phyloP scores from a whole-genome alignment of 2,888 invertebrate species.

The Sesamia inferens region DNA sequence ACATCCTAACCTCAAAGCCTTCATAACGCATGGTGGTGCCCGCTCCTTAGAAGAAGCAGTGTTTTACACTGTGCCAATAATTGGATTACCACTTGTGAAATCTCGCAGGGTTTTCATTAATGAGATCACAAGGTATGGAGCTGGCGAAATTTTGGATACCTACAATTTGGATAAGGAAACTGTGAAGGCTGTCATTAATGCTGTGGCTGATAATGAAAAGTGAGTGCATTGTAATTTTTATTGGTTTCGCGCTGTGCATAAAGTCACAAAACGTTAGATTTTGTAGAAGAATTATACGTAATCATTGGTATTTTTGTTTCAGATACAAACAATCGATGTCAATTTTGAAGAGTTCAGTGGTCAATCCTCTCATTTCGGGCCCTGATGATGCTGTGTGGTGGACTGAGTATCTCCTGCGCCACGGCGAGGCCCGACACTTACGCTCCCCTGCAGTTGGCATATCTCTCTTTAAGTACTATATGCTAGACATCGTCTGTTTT shows the following conservation, averaged over 20 bases:
- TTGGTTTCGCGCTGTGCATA: too few species aligned
- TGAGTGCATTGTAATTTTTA: conserved; percentile 64
- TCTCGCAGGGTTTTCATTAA: conserved; percentile 81
- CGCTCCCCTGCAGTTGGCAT: conserved; percentile 82
- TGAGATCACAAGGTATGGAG: conserved; percentile 79
- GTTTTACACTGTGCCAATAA: conserved; percentile 82
- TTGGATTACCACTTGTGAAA: conserved; percentile 81
- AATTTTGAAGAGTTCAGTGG: conserved; percentile 72
- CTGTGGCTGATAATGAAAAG: conserved; percentile 76
- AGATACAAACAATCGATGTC: conserved; percentile 81
- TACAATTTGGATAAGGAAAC: conserved; percentile 79
- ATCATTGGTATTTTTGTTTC: conserved; percentile 53
- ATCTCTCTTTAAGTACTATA: conserved; percentile 79
- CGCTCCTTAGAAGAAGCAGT: conserved; percentile 87
- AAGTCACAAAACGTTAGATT: not conserved
- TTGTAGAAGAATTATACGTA: not conserved
- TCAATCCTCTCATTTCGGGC: conserved; percentile 79
- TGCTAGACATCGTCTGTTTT: conserved; percentile 78
- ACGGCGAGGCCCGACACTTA: conserved; percentile 83
- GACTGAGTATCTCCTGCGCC: conserved; percentile 88
- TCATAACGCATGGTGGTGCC: conserved; percentile 84
- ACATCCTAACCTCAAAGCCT: conserved; percentile 84
- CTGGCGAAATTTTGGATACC: conserved; percentile 82
- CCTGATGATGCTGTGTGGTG: conserved; percentile 88
- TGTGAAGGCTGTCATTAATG: conserved; percentile 73